Conservation (phyloP, 2,888 invertebrate genomes). For the Disparrhopalites patrizii region DNA sequence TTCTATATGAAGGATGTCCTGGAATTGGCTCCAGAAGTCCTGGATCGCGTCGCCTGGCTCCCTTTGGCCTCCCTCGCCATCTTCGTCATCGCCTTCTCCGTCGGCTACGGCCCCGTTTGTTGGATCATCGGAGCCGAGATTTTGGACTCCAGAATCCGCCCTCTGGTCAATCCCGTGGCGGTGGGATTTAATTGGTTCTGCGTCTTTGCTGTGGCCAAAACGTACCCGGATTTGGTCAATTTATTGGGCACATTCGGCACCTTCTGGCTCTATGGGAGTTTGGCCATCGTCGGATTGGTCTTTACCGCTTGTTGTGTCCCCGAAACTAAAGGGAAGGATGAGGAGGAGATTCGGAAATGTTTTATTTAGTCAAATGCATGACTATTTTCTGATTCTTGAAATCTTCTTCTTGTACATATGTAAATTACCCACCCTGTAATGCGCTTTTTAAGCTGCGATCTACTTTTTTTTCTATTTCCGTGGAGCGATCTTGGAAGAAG, state of each 20-base stretch:
- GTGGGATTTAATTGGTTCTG: slow-evolving; percentile 43
- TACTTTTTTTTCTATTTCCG: no score
- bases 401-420: no score
- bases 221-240: slow-evolving; percentile 39
- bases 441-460: no score
- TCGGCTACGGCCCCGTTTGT: slow-evolving; percentile 41
- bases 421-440: no score
- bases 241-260: slow-evolving; percentile 35
- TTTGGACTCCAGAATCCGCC: slow-evolving; percentile 34
- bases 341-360: slow-evolving; percentile 35
- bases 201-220: slow-evolving; percentile 42
- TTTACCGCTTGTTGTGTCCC: slow-evolving; percentile 41
- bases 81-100: slow-evolving; percentile 39
- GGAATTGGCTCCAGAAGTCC: background rate
- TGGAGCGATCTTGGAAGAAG: no score
- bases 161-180: slow-evolving; percentile 36
- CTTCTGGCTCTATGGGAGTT: slow-evolving; percentile 36
- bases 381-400: no score
- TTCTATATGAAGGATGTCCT: slow-evolving; percentile 38
- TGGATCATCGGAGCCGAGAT: slow-evolving; percentile 45
- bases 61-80: slow-evolving; percentile 36
- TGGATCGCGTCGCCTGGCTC: slow-evolving; percentile 26
- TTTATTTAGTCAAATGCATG: background rate
- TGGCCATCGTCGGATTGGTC: slow-evolving; percentile 32
- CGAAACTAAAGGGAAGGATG: slow-evolving; percentile 42